Evolutionary conservation across 1,140 invertebrate species (phyloP).

Genomic region (Anastatus disparis): DNA sequence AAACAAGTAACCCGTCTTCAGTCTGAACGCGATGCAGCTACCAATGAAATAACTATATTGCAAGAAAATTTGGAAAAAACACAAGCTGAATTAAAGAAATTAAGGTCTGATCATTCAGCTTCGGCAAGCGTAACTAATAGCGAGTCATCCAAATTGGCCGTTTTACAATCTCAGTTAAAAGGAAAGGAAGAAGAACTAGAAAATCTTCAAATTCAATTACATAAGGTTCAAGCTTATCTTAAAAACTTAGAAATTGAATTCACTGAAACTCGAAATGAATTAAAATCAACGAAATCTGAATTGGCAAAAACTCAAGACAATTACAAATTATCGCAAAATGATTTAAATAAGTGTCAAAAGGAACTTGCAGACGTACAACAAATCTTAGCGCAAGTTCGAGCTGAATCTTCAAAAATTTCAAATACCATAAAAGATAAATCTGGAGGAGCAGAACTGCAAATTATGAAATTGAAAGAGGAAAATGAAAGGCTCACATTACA

Average conservation of each 20-base stretch:
- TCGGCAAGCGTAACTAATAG: constrained; percentile 49
- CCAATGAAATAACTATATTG: constrained; percentile 49
- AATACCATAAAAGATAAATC: constrained; percentile 48
- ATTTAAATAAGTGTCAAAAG: constrained; percentile 50
- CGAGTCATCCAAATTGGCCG: constrained; percentile 50
- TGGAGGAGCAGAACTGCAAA: constrained; percentile 48
- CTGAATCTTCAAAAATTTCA: constrained; percentile 51
- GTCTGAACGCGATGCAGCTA: constrained; percentile 53
- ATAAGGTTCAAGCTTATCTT: constrained; percentile 47
- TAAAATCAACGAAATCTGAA: constrained; percentile 46
- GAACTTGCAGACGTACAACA: constrained; percentile 50
- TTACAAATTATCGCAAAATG: constrained; percentile 51
- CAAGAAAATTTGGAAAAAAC: constrained; percentile 53
- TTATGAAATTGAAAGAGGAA: constrained; percentile 64
- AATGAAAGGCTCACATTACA: constrained; percentile 66
- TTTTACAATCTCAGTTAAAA: constrained; percentile 44
- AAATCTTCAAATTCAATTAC: constrained; percentile 2
- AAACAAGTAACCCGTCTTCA: constrained; percentile 59
- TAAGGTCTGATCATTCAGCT: constrained; percentile 50
- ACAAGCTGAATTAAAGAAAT: constrained; percentile 52
- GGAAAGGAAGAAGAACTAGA: constrained; percentile 53
- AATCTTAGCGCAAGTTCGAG: constrained; percentile 48
- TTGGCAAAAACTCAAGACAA: constrained; percentile 45
- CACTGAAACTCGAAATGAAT: constrained; percentile 46
- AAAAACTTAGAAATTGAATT: constrained; percentile 50